A percentile compares a stretch with the other conserved stretches of the same genome.
Conservation (phyloP, 2,113 vertebrate species). For the Heterotis niloticus region DNA sequence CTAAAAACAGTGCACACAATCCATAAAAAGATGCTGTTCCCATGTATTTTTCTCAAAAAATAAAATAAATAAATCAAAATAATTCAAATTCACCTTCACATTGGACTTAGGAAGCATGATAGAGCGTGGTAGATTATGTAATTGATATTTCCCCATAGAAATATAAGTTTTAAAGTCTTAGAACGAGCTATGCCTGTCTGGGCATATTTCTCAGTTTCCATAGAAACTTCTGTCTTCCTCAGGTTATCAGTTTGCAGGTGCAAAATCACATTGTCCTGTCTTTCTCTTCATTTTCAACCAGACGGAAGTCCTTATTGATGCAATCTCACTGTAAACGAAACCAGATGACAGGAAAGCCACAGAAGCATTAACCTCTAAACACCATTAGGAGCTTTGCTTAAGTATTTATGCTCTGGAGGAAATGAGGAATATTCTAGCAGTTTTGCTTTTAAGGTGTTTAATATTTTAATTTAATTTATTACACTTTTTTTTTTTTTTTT, state of each 20-base stretch:
- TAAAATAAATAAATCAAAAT: neutral
- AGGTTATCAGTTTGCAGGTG: slow-evolving; percentile 22
- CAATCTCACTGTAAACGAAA: slow-evolving; percentile 1
- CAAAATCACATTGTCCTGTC: neutral
- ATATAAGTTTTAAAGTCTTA: neutral
- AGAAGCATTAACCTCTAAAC: slow-evolving; percentile 3
- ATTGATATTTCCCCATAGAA: neutral
- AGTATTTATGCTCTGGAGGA: neutral
- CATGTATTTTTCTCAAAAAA: neutral
- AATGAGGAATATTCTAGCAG: neutral
- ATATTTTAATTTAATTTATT: neutral
- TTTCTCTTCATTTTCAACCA: neutral
- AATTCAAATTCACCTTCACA: too few relatives aligned
- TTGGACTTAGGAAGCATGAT: neutral
- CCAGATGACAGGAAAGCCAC: neutral
- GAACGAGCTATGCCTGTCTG: neutral
- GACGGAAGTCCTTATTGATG: slow-evolving; percentile 6
- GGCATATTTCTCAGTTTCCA: slow-evolving; percentile 11
- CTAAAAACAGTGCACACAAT: neutral
- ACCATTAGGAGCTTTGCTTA: neutral
- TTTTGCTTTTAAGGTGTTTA: neutral
- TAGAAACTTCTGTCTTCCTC: slow-evolving; percentile 17
- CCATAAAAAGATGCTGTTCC: neutral
- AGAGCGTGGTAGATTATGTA: neutral
- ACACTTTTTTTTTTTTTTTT: too few relatives aligned